A percentile compares a stretch with the other conserved stretches of the same genome.
Evolutionary conservation across 2,888 invertebrate genomes (phyloP).

Genomic region (Metallyticus violacea): DNA sequence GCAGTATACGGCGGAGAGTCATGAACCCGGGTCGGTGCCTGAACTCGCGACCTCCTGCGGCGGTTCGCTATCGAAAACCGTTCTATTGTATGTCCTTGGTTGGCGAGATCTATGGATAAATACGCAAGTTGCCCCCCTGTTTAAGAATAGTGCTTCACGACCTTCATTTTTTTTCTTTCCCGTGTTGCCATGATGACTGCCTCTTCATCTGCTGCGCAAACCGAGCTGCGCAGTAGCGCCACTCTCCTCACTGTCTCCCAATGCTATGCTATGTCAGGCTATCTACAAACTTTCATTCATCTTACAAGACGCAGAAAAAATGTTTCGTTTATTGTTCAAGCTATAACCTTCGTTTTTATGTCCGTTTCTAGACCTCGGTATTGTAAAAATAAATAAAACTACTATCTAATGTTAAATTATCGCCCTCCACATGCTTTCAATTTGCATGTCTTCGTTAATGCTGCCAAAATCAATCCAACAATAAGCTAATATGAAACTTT

Average conservation of each 20-base stretch:
- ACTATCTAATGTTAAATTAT: no score
- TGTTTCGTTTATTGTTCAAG: no score
- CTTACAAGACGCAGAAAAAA: neutral
- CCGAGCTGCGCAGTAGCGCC: neutral
- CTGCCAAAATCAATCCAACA: no score
- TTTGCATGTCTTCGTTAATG: no score
- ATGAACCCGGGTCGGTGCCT: neutral
- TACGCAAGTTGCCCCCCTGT: neutral
- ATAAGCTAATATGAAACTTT: no score
- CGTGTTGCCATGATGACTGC: neutral
- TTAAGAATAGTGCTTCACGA: neutral
- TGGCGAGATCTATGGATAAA: neutral
- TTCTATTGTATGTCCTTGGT: neutral
- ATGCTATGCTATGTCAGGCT: no score
- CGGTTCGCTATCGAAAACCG: neutral
- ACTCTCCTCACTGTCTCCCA: neutral
- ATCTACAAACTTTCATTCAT: neutral
- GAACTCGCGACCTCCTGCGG: neutral
- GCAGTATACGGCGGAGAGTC: neutral
- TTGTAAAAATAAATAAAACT: no score
- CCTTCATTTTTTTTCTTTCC: neutral
- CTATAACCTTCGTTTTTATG: no score
- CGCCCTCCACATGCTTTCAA: no score
- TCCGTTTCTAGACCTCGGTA: no score
- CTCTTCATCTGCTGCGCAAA: neutral